A percentile compares a stretch with the other conserved stretches of the same genome.
phyloP scores from a whole-genome alignment of 2,113 vertebrate species.

The Hyla sarda region DNA sequence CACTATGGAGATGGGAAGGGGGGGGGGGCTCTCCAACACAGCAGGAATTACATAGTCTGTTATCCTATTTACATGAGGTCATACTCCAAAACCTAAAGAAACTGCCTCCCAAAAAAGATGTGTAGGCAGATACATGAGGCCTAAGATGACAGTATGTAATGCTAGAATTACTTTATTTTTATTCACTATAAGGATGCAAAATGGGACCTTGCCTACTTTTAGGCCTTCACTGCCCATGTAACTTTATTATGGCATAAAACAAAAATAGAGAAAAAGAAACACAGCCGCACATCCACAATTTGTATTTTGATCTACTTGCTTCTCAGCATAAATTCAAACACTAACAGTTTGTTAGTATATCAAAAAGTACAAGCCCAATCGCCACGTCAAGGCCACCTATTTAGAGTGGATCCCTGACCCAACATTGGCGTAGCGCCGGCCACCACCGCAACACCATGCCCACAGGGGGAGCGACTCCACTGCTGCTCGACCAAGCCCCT shows the following conservation, averaged over 20 bases:
- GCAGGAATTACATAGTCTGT: not conserved
- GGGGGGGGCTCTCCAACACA: not conserved
- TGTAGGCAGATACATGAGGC: not conserved
- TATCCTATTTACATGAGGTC: not conserved
- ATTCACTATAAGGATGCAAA: not conserved
- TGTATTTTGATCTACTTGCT: no score
- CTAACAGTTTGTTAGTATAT: no score
- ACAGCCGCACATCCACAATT: no score
- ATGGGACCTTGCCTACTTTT: not conserved
- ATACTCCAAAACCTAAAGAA: not conserved
- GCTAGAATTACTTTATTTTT: not conserved
- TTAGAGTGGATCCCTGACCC: no score
- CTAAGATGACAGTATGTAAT: not conserved
- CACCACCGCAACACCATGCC: no score
- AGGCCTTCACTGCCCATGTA: not conserved
- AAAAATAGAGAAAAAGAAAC: no score
- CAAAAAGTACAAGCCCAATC: no score
- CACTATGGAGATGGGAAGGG: constrained; percentile 30
- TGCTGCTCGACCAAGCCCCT: no score
- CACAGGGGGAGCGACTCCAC: no score
- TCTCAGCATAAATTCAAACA: no score
- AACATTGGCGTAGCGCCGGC: no score
- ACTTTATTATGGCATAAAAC: not conserved
- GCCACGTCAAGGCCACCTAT: no score
- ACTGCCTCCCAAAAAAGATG: not conserved